Conservation (phyloP, 2,888 invertebrate species). For the Drosophila seclusa region DNA sequence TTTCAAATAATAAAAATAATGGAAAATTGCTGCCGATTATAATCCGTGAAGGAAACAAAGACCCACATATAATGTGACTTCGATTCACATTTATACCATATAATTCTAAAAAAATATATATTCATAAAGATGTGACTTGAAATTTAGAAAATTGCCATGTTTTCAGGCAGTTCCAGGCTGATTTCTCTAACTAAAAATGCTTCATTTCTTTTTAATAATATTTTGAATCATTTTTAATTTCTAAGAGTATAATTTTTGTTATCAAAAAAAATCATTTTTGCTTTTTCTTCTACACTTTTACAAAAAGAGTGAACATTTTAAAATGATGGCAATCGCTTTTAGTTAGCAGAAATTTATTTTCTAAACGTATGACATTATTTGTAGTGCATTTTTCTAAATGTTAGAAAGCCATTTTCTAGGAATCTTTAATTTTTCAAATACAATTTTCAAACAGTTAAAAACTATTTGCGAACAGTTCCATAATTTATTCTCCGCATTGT, state of each 20-base stretch:
- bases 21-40: conserved; percentile 55
- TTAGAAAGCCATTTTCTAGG: not conserved
- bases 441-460: not conserved
- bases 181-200: not conserved
- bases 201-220: not conserved
- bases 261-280: not conserved
- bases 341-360: not conserved
- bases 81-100: not conserved
- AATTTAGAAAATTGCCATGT: not conserved
- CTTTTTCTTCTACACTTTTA: not conserved
- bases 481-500: not conserved
- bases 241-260: not conserved
- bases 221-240: not conserved
- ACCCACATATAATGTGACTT: not conserved
- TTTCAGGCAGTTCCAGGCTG: not conserved
- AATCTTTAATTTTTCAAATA: not conserved
- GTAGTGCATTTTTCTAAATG: not conserved
- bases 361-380: not conserved
- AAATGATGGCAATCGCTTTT: not conserved
- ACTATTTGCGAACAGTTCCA: not conserved
- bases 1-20: conserved; percentile 65
- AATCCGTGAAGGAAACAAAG: conserved; percentile 26
- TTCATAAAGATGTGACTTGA: not conserved
- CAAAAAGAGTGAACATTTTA: not conserved
- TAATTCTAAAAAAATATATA: not conserved